These are phyloP conservation scores for Patella caerulea DNA, from an alignment of 2,888 invertebrate species.

Conservation along the genomic window DNA sequence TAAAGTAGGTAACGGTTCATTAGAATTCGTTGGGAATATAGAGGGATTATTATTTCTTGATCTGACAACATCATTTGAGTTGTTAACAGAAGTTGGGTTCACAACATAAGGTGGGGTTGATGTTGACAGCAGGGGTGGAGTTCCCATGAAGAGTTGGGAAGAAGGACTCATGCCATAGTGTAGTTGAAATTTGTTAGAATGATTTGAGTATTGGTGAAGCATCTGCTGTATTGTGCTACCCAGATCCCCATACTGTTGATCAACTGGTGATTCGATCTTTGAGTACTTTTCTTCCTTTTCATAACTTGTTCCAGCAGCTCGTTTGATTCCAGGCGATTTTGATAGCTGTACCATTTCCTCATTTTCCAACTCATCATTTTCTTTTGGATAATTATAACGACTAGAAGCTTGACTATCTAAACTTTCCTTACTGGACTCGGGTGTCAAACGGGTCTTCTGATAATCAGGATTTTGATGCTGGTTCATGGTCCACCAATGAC, in stretches of 20 bases:
- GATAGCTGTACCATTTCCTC: neutral
- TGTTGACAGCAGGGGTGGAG: neutral
- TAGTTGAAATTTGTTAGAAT: neutral
- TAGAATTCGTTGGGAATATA: neutral
- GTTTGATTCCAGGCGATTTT: neutral
- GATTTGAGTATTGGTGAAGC: neutral
- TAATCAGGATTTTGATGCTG: neutral
- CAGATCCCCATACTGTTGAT: neutral
- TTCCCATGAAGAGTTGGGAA: neutral
- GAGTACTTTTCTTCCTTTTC: conserved; percentile 1
- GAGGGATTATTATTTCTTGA: neutral
- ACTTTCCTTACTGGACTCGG: conserved; percentile 1
- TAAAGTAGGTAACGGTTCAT: neutral
- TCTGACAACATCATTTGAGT: neutral
- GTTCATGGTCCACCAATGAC: neutral
- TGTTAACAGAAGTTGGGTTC: neutral
- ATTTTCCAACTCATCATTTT: neutral
- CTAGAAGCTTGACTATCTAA: conserved; percentile 1
- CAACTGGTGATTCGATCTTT: neutral
- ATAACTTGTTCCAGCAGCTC: neutral
- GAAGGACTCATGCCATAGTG: neutral
- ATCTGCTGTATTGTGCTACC: neutral
- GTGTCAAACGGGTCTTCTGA: neutral
- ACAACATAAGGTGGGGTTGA: neutral
- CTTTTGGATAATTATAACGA: neutral